phyloP scores from a whole-genome alignment of 2,888 invertebrate species.

The Metallyticus violacea region DNA sequence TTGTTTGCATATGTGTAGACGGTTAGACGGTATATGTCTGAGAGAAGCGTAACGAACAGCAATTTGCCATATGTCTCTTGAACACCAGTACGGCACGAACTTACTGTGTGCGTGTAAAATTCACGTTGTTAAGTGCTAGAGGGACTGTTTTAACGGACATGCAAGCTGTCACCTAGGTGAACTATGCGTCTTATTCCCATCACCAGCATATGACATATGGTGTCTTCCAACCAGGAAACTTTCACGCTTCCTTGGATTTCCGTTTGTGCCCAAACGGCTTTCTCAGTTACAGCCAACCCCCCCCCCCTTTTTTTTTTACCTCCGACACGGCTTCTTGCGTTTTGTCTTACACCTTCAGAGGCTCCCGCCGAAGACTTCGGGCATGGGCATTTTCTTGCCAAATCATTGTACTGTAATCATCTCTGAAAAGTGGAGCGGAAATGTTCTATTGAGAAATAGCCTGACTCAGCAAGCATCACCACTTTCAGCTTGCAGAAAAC shows the following conservation, averaged over 20 bases:
- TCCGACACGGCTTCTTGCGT: background rate
- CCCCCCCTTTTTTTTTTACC: background rate
- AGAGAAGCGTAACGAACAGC: background rate
- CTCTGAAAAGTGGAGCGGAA: background rate
- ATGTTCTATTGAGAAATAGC: background rate
- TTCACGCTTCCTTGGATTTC: constrained; percentile 9
- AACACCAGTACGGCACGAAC: background rate
- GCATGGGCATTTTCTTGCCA: background rate
- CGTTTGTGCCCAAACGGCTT: constrained; percentile 8
- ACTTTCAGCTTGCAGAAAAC: background rate
- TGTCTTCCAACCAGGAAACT: background rate
- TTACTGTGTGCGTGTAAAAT: background rate
- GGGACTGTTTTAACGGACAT: background rate
- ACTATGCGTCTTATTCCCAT: constrained; percentile 16
- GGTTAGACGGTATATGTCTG: background rate
- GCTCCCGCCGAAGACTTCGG: too few species aligned
- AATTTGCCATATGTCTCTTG: constrained; percentile 9
- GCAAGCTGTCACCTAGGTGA: constrained; percentile 14
- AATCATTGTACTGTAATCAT: background rate
- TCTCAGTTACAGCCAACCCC: background rate
- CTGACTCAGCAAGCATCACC: background rate
- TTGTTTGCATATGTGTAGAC: background rate
- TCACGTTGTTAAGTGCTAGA: constrained; percentile 1
- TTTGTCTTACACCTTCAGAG: background rate
- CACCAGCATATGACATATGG: background rate